These are phyloP conservation scores for Aphyosemion australe DNA, from an alignment of 2,113 vertebrate species.

Conservation along the genomic window DNA sequence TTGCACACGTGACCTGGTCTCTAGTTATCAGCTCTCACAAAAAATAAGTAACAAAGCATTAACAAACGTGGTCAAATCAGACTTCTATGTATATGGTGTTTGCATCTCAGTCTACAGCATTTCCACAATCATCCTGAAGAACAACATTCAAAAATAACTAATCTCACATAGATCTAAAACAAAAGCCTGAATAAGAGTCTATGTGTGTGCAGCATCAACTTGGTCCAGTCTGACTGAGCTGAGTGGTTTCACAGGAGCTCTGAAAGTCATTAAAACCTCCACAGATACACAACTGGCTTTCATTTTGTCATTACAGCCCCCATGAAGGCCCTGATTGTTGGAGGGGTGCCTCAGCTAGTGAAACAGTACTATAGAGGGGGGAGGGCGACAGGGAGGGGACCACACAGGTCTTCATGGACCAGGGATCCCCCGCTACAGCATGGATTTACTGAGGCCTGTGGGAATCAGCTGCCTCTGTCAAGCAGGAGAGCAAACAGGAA, in stretches of 20 bases:
- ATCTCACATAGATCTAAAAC: no score
- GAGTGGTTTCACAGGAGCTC: constrained; percentile 59
- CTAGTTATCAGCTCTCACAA: no score
- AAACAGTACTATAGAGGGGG: constrained; percentile 48
- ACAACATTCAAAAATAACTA: no score
- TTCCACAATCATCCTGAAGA: no score
- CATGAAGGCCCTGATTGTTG: constrained; percentile 64
- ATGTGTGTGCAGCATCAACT: constrained; percentile 14
- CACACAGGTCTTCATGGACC: constrained; percentile 48
- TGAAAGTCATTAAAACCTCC: constrained; percentile 70
- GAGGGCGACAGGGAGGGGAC: constrained; percentile 49
- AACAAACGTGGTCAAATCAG: no score
- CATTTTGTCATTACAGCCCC: constrained; percentile 72
- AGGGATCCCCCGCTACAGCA: constrained; percentile 32
- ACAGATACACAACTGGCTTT: constrained; percentile 73
- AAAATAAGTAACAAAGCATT: no score
- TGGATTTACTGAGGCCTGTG: constrained; percentile 39
- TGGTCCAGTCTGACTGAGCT: constrained; percentile 41
- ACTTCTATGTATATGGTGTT: no score
- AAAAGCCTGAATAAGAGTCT: constrained; percentile 15
- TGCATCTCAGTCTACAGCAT: no score
- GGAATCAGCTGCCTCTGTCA: constrained; percentile 41
- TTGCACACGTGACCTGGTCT: no score
- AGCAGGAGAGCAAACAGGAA: constrained; percentile 9
- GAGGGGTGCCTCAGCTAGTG: constrained; percentile 43